A percentile compares a stretch with the other conserved stretches of the same genome.
These are phyloP conservation scores for Drosophila insularis DNA, from an alignment of 1,140 invertebrate genomes.

Conservation along the genomic window DNA sequence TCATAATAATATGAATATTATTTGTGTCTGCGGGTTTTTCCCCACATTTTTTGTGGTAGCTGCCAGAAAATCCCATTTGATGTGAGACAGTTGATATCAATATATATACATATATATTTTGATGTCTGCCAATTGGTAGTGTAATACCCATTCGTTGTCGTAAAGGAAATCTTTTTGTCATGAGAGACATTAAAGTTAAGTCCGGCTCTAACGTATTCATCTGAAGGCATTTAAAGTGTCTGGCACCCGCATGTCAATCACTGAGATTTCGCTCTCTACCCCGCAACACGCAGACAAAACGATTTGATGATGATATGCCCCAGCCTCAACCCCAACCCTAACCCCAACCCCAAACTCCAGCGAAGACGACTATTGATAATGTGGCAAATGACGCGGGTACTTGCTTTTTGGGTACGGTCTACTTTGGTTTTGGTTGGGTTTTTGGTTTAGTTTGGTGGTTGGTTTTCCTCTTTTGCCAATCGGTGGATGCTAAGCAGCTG, in stretches of 20 bases:
- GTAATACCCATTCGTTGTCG: background rate
- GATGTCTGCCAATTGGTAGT: background rate
- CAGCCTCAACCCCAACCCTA: conserved; percentile 1
- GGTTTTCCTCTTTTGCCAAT: conserved; percentile 42
- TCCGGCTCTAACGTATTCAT: conserved; percentile 43
- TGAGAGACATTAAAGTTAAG: conserved; percentile 42
- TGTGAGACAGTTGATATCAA: conserved; percentile 1
- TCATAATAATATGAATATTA: conserved; percentile 43
- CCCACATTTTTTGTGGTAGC: conserved; percentile 3
- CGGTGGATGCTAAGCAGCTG: conserved; percentile 73
- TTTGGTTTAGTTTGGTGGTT: conserved; percentile 39
- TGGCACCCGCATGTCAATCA: conserved; percentile 74
- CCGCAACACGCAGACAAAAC: background rate
- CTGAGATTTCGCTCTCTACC: conserved; percentile 52
- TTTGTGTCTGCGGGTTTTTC: background rate
- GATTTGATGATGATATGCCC: conserved; percentile 34
- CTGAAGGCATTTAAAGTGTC: conserved; percentile 49
- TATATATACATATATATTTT: background rate
- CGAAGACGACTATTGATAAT: conserved; percentile 51
- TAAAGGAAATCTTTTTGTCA: background rate
- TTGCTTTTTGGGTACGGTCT: conserved; percentile 24
- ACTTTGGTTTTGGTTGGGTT: conserved; percentile 3
- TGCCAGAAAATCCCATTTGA: conserved; percentile 5
- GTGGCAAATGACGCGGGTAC: conserved; percentile 53
- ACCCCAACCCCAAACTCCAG: too few species aligned